Base-by-base conservation (phyloP, 2,888 invertebrate species). In the Itoplectis maculator region DNA sequence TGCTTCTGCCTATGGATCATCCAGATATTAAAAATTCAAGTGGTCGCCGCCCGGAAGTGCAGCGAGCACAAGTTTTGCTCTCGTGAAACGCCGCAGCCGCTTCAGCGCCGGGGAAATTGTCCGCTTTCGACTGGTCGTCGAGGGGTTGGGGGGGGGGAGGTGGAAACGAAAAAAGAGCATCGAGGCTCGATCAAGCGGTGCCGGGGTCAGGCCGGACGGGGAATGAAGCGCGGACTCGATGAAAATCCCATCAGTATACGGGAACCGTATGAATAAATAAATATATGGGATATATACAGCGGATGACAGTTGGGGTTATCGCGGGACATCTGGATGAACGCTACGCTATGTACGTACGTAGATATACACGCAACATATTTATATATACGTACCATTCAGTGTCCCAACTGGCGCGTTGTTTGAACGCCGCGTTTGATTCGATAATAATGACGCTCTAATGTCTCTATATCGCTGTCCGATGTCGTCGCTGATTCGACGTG, bases 201-300 rank as follows among this genome's bases (percentile, higher is more conserved):
- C 63, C 63, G 42, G 56, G 69, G 75, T 51, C 35, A 73, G 45
- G 61, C 37, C 40, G 61, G 7, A 45, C 47, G 35, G 59, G 47
- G 69, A n/a, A 80, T 68, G 70, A 72, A 81, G 72, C 47, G 45
- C 65, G 40, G 75, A 79, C 78, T 63, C 87, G 87, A 88, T 88
- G 89, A 88, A 91, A 91, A 91, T 90, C 89, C 91, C 89, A 89
- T 88, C 87, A 87, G 88, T 86, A 86, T 85, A n/a, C n/a, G n/a
- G 86, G 83, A 70, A 83, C 54, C 63, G 69, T 85, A 88, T 89
- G 90, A 91, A 91, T 91, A 91, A 91, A 91, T 91, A 91, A 91
- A 79, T 72, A n/a, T 63, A 11, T 40, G 29, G 42, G 59, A 66
- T 51, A 49, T 73, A 68, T 61, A 72, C 56, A n/a, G 20, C 51